Conservation (phyloP, 2,113 vertebrate genomes). For the Otis tarda region DNA sequence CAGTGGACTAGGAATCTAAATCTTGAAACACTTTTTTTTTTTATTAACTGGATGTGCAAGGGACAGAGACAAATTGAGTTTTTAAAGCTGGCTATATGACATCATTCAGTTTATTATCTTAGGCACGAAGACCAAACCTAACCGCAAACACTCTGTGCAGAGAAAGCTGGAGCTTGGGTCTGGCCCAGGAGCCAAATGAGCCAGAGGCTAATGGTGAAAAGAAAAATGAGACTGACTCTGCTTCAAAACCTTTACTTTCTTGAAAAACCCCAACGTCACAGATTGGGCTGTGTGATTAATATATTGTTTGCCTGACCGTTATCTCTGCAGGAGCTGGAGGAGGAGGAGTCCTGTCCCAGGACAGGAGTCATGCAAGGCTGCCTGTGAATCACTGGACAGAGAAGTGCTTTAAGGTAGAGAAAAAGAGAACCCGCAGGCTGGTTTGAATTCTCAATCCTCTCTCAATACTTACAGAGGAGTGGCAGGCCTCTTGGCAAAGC, state of each 20-base stretch:
- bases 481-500: neutral
- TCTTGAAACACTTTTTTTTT: neutral
- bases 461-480: neutral
- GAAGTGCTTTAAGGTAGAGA: neutral
- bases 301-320: neutral
- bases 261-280: neutral
- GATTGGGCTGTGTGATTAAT: neutral
- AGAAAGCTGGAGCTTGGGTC: rapidly evolving
- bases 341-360: neutral
- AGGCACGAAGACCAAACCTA: neutral
- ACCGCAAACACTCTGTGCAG: neutral
- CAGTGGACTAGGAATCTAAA: neutral
- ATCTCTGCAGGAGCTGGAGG: neutral
- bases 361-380: neutral
- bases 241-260: neutral
- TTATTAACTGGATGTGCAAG: neutral
- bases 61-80: neutral
- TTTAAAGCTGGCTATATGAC: neutral
- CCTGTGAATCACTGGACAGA: neutral
- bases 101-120: neutral
- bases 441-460: neutral
- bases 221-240: neutral
- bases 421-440: neutral
- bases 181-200: rapidly evolving
- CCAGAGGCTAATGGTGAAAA: neutral